These are phyloP conservation scores for Theonella swinhoei DNA, from an alignment of 37 sponge, comb jelly and placozoan species.

Conservation along the genomic window DNA sequence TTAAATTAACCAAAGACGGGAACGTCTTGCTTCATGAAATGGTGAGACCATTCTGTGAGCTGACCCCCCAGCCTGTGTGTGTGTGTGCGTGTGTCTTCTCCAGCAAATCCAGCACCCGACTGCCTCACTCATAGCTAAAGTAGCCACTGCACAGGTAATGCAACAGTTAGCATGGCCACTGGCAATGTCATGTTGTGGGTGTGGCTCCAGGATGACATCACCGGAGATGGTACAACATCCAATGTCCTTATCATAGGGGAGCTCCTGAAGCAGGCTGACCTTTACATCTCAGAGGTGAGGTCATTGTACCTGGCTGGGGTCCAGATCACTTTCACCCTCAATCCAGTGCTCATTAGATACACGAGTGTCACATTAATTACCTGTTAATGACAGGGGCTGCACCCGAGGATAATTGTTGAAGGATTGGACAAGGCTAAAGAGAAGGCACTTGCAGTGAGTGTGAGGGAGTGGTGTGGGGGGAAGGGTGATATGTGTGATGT, in stretches of 20 bases:
- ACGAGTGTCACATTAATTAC: neutral
- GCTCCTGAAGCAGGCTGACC: constrained; percentile 93
- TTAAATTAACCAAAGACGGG: constrained; percentile 99
- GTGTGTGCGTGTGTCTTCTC: no score
- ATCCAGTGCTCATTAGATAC: neutral
- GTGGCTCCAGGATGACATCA: constrained; percentile 99
- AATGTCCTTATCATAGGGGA: constrained; percentile 99
- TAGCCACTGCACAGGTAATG: constrained; percentile 94
- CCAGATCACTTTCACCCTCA: neutral
- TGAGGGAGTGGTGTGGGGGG: neutral
- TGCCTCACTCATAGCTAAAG: constrained; percentile 96
- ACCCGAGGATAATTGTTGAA: constrained; percentile 92
- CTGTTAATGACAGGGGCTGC: constrained; percentile 73
- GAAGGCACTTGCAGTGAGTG: constrained; percentile 86
- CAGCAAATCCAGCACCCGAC: constrained; percentile 99
- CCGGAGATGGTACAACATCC: constrained; percentile 99
- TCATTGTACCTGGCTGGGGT: no score
- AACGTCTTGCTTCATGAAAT: constrained; percentile 98
- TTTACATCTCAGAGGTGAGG: constrained; percentile 77
- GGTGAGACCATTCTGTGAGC: constrained; percentile 44
- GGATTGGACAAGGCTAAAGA: constrained; percentile 94
- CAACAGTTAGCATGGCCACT: neutral
- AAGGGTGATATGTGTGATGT: neutral
- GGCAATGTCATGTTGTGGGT: no score
- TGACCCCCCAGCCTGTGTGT: neutral